Evolutionary conservation across 1,140 invertebrate species (phyloP).

Genomic region (Apolygus lucorum): DNA sequence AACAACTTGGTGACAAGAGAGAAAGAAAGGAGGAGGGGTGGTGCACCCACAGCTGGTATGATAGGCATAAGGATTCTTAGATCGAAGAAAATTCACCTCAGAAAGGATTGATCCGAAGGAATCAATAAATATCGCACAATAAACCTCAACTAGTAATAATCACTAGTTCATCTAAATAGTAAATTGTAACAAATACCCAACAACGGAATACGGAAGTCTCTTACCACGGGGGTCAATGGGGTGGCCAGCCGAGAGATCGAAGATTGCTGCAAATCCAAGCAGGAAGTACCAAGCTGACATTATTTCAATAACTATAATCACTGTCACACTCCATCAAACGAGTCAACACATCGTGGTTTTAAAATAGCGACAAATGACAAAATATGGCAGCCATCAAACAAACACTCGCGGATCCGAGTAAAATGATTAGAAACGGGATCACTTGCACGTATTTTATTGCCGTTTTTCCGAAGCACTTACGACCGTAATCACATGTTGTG

Average conservation of each 20-base stretch:
- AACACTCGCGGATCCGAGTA: not conserved
- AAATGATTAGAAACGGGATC: constrained; percentile 3
- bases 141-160: too few relatives aligned
- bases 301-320: not conserved
- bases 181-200: too few relatives aligned
- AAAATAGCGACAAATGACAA: not conserved
- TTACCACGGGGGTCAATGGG: constrained; percentile 18
- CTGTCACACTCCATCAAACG: not conserved
- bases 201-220: too few relatives aligned
- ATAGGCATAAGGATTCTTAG: too few relatives aligned
- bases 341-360: not conserved
- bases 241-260: constrained; percentile 10
- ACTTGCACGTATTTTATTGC: not conserved
- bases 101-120: too few relatives aligned
- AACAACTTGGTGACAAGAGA: too few relatives aligned
- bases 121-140: too few relatives aligned
- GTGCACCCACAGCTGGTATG: too few relatives aligned
- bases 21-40: too few relatives aligned
- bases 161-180: too few relatives aligned
- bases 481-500: not conserved
- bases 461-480: not conserved
- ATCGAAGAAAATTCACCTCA: too few relatives aligned
- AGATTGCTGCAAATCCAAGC: not conserved
- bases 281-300: constrained; percentile 15
- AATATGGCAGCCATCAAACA: constrained; percentile 8